Evolutionary conservation across 2,113 vertebrate genomes (phyloP).

Genomic region (Dolichallabes microphthalmus): DNA sequence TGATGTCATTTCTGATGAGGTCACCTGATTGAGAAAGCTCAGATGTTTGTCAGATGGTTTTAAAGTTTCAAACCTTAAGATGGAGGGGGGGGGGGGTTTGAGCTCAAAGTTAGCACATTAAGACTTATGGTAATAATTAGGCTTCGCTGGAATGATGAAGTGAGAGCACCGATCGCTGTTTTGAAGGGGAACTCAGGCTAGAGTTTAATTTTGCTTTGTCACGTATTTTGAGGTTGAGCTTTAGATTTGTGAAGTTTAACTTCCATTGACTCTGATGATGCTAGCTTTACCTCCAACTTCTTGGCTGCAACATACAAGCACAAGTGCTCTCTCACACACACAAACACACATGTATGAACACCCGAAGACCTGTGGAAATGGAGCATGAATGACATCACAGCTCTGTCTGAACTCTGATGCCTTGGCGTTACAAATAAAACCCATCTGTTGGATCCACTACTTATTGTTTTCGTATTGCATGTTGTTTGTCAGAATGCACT

Average conservation of each 20-base stretch:
- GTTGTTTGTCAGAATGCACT: constrained; percentile 1
- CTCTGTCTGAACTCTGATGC: constrained; percentile 59
- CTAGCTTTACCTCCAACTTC: not conserved
- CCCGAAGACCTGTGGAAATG: constrained; percentile 62
- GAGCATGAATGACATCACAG: constrained; percentile 68
- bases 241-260: constrained; percentile 1
- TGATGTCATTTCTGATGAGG: constrained; percentile 26
- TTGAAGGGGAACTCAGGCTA: not conserved
- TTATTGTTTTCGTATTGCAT: constrained; percentile 19
- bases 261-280: not conserved
- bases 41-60: constrained; percentile 31
- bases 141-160: not conserved
- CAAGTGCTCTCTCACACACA: constrained; percentile 12
- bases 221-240: constrained; percentile 17
- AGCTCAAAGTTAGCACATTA: not conserved
- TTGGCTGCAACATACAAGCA: not conserved
- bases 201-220: constrained; percentile 29
- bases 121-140: constrained; percentile 22
- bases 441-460: constrained; percentile 25
- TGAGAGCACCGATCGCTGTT: not conserved
- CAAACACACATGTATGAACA: constrained; percentile 20
- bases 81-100: not conserved
- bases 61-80: not conserved
- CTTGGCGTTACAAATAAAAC: constrained; percentile 57
- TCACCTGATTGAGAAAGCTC: constrained; percentile 30